Percentiles rank a stretch among this genome's conserved stretches.
phyloP scores from a whole-genome alignment of 2,888 invertebrate species.

The Spicauda simplicius region DNA sequence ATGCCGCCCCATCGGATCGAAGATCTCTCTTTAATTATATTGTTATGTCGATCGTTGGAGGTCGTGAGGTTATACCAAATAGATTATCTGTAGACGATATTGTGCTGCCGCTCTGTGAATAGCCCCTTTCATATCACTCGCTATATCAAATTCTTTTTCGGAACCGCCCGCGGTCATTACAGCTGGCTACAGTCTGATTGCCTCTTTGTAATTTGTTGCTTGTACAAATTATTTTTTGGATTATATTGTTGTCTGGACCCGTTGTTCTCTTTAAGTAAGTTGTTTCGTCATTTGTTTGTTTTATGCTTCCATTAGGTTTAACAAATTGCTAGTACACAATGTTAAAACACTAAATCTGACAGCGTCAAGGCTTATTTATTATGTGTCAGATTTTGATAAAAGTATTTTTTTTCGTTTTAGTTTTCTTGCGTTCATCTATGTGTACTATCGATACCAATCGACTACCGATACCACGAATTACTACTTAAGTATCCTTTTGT shows the following conservation, averaged over 20 bases:
- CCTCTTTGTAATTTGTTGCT: constrained; percentile 43
- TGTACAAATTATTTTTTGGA: constrained; percentile 40
- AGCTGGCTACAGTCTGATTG: constrained; percentile 51
- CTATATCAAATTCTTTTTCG: constrained; percentile 69
- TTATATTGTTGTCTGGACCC: constrained; percentile 40
- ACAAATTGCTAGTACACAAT: background rate
- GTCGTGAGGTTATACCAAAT: constrained; percentile 84
- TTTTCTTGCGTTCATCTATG: too few relatives aligned
- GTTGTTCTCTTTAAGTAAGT: constrained; percentile 33
- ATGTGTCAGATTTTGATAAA: too few relatives aligned
- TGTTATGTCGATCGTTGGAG: constrained; percentile 75
- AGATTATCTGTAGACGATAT: constrained; percentile 79
- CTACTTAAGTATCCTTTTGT: too few relatives aligned
- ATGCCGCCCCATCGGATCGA: constrained; percentile 46
- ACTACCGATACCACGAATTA: too few relatives aligned
- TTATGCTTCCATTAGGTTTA: constrained; percentile 20
- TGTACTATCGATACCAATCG: too few relatives aligned
- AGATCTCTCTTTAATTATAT: constrained; percentile 84
- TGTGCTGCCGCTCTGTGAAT: constrained; percentile 68
- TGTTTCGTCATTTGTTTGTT: constrained; percentile 33
- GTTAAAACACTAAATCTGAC: background rate
- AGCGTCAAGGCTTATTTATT: too few relatives aligned
- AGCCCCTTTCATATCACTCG: constrained; percentile 65
- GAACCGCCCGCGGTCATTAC: constrained; percentile 66
- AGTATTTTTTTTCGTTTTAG: too few relatives aligned